These are phyloP conservation scores for Syrista parreyssii DNA, from an alignment of 2,888 invertebrate genomes.

Conservation along the genomic window DNA sequence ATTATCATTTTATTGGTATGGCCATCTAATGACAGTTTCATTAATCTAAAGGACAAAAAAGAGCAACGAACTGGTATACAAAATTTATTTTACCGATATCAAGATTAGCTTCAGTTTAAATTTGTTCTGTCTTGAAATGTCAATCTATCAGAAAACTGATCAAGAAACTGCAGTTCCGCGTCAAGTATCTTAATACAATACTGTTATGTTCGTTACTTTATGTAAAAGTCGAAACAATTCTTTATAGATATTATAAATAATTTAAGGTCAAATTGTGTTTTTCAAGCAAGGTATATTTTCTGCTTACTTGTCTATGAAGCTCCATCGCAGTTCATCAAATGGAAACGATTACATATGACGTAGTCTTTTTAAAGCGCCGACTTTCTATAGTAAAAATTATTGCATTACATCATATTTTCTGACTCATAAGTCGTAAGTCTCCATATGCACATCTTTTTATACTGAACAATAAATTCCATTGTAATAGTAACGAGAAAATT, in stretches of 20 bases:
- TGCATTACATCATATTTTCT: not conserved
- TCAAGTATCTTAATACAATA: not conserved
- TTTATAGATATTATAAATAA: not conserved
- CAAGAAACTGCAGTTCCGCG: not conserved
- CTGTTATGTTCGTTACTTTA: not conserved
- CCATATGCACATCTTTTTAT: not conserved
- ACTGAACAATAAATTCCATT: not conserved
- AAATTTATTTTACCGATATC: not conserved
- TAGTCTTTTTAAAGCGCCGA: not conserved
- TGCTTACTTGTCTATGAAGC: not conserved
- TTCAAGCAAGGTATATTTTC: not conserved
- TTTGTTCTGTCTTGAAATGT: not conserved
- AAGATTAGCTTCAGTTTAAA: not conserved
- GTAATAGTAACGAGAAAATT: not conserved
- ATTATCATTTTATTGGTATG: not conserved
- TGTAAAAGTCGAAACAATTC: not conserved
- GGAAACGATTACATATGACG: not conserved
- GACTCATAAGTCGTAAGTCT: not conserved
- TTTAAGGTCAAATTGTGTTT: not conserved
- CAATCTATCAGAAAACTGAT: not conserved
- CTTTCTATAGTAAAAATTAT: not conserved
- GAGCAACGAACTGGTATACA: not conserved
- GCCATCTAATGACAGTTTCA: not conserved
- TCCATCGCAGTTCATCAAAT: not conserved
- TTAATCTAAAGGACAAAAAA: not conserved